Conservation (phyloP, 2,113 vertebrate species). For the Catharus bicknelli region DNA sequence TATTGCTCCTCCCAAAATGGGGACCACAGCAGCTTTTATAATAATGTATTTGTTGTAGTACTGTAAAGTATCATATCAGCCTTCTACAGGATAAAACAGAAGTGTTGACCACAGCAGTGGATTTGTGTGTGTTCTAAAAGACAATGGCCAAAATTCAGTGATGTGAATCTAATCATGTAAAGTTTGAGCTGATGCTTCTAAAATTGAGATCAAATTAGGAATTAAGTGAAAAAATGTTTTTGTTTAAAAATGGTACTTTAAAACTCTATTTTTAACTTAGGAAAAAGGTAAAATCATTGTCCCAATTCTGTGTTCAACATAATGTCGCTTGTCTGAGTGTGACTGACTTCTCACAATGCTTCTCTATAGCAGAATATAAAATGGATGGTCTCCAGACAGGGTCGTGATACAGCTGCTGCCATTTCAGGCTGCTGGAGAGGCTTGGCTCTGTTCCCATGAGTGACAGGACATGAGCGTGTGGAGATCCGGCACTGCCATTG, state of each 20-base stretch:
- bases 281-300: background rate
- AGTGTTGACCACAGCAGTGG: background rate
- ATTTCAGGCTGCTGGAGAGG: background rate
- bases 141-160: rapidly evolving
- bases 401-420: background rate
- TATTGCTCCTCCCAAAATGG: background rate
- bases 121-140: background rate
- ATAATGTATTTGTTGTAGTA: background rate
- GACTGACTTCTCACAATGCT: background rate
- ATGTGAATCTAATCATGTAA: background rate
- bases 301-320: background rate
- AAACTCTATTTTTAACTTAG: background rate
- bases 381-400: background rate
- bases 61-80: background rate
- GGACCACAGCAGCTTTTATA: background rate
- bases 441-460: background rate
- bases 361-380: background rate
- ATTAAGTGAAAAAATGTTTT: background rate
- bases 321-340: background rate
- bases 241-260: background rate
- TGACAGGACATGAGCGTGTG: background rate
- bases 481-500: background rate
- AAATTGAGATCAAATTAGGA: background rate
- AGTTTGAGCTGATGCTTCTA: background rate
- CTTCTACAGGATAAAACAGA: background rate